These are phyloP conservation scores for Diplolepis rosae DNA, from an alignment of 2,888 invertebrate species.

Conservation along the genomic window DNA sequence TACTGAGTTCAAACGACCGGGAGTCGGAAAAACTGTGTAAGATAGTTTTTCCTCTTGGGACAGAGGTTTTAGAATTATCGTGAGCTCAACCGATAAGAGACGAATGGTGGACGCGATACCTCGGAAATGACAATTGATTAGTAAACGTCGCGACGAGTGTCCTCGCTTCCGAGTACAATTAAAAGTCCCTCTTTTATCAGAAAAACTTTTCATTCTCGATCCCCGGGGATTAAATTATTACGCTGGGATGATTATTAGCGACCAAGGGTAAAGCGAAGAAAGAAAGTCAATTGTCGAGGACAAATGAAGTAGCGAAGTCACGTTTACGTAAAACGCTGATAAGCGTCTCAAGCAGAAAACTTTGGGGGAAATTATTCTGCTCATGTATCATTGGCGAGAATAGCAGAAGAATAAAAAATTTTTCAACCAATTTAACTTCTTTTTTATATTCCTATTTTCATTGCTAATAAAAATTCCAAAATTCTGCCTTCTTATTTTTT, in stretches of 20 bases:
- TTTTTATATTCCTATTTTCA: too few relatives aligned
- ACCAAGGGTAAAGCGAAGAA: neutral
- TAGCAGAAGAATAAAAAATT: neutral
- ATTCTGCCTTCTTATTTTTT: too few relatives aligned
- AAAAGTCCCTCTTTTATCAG: constrained; percentile 20
- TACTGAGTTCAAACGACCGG: neutral
- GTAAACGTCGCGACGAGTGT: constrained; percentile 35
- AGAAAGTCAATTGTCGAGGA: constrained; percentile 3
- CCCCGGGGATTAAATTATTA: constrained; percentile 50
- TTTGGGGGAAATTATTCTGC: neutral
- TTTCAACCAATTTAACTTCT: neutral
- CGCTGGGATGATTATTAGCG: constrained; percentile 43
- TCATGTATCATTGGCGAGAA: neutral
- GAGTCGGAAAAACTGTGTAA: neutral
- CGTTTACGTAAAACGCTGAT: constrained; percentile 7
- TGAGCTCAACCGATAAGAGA: constrained; percentile 37
- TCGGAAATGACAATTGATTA: constrained; percentile 12
- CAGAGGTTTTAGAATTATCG: neutral
- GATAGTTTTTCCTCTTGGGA: neutral
- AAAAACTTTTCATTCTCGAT: constrained; percentile 42
- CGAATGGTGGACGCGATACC: constrained; percentile 32
- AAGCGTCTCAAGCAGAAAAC: neutral
- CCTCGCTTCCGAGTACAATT: constrained; percentile 50
- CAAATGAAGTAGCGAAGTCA: constrained; percentile 26
- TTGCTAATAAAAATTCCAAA: too few relatives aligned